Conservation (phyloP, 2,888 invertebrate species). For the Oscheius myriophilus region DNA sequence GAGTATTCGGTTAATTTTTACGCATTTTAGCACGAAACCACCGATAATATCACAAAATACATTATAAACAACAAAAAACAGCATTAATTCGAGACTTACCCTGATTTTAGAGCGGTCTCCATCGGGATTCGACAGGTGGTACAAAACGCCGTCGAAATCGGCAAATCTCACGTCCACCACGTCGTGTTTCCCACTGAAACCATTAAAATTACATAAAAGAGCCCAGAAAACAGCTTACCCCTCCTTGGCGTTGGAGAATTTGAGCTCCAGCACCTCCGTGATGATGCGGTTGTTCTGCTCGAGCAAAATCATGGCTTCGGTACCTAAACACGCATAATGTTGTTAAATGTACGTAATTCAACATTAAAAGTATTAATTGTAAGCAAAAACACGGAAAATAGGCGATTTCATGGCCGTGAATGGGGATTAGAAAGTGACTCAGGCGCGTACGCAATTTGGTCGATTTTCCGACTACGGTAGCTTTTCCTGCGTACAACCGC, state of each 20-base stretch:
- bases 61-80: conserved; percentile 13
- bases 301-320: conserved; percentile 76
- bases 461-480: too few relatives aligned
- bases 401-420: too few relatives aligned
- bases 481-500: too few relatives aligned
- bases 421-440: too few relatives aligned
- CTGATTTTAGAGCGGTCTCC: conserved; percentile 96
- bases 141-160: conserved; percentile 98
- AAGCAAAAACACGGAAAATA: too few relatives aligned
- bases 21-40: too few relatives aligned
- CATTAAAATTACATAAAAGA: conserved; percentile 35
- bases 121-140: conserved; percentile 95
- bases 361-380: too few relatives aligned
- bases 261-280: conserved; percentile 92
- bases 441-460: too few relatives aligned
- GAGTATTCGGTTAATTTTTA: too few relatives aligned
- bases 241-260: conserved; percentile 93
- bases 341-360: too few relatives aligned
- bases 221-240: conserved; percentile 78
- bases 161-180: conserved; percentile 86
- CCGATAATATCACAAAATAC: conserved; percentile 13
- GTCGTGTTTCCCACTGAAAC: conserved; percentile 89
- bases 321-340: too few relatives aligned
- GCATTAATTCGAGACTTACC: conserved; percentile 75
- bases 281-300: conserved; percentile 99